These are phyloP conservation scores for Homalodisca vitripennis DNA, from an alignment of 1,140 invertebrate species.

Conservation along the genomic window DNA sequence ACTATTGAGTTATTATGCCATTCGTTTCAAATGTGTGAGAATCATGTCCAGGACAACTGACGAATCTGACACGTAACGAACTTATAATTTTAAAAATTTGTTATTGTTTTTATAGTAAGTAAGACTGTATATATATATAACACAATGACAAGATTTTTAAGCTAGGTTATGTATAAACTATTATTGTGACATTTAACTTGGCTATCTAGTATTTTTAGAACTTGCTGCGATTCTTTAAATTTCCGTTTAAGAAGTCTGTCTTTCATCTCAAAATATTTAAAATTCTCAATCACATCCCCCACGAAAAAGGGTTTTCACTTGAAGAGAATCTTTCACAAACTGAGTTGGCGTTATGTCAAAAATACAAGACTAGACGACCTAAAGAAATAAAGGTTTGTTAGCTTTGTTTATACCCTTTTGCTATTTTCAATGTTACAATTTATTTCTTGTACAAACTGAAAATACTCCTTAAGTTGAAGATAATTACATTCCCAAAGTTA, in stretches of 20 bases:
- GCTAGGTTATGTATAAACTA: constrained; percentile 2
- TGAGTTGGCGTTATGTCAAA: too few species aligned
- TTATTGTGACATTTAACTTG: background rate
- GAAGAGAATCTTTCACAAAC: background rate
- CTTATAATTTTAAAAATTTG: constrained; percentile 3
- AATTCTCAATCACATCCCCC: background rate
- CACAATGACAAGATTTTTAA: constrained; percentile 5
- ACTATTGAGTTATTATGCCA: background rate
- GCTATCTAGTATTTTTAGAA: background rate
- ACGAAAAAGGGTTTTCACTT: background rate
- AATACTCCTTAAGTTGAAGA: too few species aligned
- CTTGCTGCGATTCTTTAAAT: background rate
- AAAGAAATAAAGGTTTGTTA: too few species aligned
- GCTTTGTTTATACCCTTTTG: too few species aligned
- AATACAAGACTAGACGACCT: too few species aligned
- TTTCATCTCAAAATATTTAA: background rate
- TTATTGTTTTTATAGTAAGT: constrained; percentile 11
- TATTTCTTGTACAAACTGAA: too few species aligned
- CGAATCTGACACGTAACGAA: too few species aligned
- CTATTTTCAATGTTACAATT: too few species aligned
- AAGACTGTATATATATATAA: constrained; percentile 15
- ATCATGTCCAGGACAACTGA: background rate
- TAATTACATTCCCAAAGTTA: too few species aligned
- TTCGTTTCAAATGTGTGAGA: background rate
- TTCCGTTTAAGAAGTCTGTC: background rate